Conservation (phyloP, 2,797 vertebrate genomes). For the Echeneis naucrates region DNA sequence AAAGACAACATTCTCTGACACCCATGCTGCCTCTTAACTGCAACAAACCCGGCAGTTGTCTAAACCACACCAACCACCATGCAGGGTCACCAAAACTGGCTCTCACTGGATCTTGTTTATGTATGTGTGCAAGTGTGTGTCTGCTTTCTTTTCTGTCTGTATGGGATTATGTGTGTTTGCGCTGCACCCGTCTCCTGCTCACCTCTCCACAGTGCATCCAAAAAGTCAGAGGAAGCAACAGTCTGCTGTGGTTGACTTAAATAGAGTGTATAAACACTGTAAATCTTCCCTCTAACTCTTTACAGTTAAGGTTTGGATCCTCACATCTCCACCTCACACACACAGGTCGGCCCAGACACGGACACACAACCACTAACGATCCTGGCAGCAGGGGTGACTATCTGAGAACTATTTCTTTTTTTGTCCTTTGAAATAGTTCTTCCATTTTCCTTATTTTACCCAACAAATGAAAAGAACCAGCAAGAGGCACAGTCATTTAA, state of each 20-base stretch:
- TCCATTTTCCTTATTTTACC: constrained; percentile 24
- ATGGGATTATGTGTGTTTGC: constrained; percentile 18
- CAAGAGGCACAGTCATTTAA: constrained; percentile 51
- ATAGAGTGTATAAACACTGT: constrained; percentile 78
- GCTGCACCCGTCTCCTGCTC: constrained; percentile 23
- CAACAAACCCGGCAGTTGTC: constrained; percentile 63
- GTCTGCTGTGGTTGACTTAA: constrained; percentile 75
- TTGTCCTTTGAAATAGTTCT: constrained; percentile 21
- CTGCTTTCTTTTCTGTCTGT: constrained; percentile 31
- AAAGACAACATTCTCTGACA: constrained; percentile 46
- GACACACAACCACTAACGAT: constrained; percentile 54
- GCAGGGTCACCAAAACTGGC: constrained; percentile 41
- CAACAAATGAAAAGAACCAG: constrained; percentile 60
- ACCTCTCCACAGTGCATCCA: constrained; percentile 54
- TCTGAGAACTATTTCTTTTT: constrained; percentile 61
- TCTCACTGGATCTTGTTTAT: constrained; percentile 69
- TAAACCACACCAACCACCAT: constrained; percentile 58
- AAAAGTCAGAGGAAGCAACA: constrained; percentile 70
- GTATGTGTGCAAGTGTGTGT: constrained; percentile 28
- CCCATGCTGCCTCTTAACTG: constrained; percentile 31
- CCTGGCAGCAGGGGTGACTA: constrained; percentile 54
- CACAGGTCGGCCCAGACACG: constrained; percentile 62
- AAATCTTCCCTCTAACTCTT: constrained; percentile 78
- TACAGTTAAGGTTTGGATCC: constrained; percentile 67
- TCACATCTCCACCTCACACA: constrained; percentile 62